Percentiles rank a stretch among this genome's conserved stretches.
Evolutionary conservation across 2,797 vertebrate genomes (phyloP).

Genomic region (Poecilia velifera): DNA sequence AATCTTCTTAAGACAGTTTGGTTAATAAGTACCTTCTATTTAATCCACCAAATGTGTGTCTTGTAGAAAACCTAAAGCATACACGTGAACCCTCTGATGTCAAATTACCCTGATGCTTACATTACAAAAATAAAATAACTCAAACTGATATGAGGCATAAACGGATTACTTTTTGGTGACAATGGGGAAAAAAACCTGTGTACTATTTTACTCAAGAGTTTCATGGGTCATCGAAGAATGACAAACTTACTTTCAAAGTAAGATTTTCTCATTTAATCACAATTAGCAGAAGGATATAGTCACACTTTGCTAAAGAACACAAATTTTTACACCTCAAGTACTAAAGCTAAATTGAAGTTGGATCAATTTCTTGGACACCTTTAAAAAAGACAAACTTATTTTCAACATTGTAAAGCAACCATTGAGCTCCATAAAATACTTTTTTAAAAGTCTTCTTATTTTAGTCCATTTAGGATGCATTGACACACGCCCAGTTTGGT

Average conservation of each 20-base stretch:
- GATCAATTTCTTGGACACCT: not conserved
- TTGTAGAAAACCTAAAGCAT: not conserved
- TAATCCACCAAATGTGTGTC: constrained; percentile 5
- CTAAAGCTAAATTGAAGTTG: not conserved
- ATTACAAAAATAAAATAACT: constrained; percentile 9
- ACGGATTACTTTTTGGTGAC: not conserved
- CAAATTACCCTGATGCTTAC: not conserved
- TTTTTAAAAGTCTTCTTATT: not conserved
- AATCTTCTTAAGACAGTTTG: not conserved
- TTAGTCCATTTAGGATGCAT: not conserved
- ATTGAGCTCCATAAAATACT: not conserved
- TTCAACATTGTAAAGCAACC: not conserved
- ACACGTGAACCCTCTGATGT: too few relatives aligned
- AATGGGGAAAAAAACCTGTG: not conserved
- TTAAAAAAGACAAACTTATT: not conserved
- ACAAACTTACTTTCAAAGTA: not conserved
- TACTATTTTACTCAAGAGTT: not conserved
- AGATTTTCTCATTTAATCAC: not conserved
- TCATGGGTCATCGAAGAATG: not conserved
- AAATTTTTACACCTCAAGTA: not conserved
- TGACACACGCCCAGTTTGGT: too few relatives aligned
- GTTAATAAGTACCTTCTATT: not conserved
- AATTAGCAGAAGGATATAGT: not conserved
- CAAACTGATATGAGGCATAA: not conserved
- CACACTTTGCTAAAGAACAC: not conserved